These are phyloP conservation scores for Tiliacea aurago DNA, from an alignment of 2,888 invertebrate species.

Conservation along the genomic window DNA sequence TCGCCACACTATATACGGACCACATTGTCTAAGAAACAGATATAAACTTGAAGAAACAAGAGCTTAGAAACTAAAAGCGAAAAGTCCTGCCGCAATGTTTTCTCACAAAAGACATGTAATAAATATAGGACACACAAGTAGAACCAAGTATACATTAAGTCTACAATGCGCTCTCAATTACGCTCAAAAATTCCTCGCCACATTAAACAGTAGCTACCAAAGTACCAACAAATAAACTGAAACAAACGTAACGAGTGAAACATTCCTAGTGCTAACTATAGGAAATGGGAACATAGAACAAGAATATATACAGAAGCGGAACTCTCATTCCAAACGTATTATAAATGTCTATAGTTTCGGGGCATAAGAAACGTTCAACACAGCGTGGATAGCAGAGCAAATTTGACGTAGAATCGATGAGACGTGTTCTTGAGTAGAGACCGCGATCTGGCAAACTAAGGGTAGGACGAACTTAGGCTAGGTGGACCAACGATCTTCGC, in stretches of 20 bases:
- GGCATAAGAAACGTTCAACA: not conserved
- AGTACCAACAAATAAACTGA: conserved; percentile 51
- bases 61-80: not conserved
- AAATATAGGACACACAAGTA: conserved; percentile 7
- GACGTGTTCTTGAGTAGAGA: not conserved
- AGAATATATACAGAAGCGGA: not conserved
- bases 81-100: not conserved
- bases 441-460: not conserved
- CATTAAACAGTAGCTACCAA: conserved; percentile 44
- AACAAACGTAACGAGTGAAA: conserved; percentile 53
- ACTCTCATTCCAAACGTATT: not conserved
- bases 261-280: conserved; percentile 48
- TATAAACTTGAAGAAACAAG: not conserved
- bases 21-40: too few species aligned
- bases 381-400: not conserved
- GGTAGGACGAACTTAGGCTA: not conserved
- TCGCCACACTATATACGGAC: too few species aligned
- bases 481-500: not conserved
- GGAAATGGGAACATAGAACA: conserved; percentile 29
- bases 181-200: conserved; percentile 46
- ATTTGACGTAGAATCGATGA: not conserved
- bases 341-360: not conserved
- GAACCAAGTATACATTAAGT: conserved; percentile 9
- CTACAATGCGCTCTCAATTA: conserved; percentile 40
- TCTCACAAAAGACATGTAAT: not conserved